Conservation (phyloP, 2,797 vertebrate genomes). For the Sebastes itinus region DNA sequence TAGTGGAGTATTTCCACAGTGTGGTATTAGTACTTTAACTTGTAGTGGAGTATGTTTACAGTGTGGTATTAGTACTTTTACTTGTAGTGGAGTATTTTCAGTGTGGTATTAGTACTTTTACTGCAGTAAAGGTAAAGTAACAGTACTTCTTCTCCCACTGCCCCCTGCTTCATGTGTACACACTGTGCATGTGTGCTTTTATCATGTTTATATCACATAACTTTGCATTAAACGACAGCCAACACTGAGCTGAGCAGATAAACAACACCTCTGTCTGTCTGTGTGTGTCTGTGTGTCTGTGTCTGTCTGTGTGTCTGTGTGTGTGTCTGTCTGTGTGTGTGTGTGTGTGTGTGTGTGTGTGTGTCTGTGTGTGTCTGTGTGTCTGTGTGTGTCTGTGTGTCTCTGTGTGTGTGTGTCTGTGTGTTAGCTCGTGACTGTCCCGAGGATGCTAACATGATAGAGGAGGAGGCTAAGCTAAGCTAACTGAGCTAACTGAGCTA, state of each 20-base stretch:
- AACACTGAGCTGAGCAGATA: background rate
- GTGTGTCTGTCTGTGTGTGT: no score
- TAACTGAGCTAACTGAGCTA: background rate
- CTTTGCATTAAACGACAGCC: background rate
- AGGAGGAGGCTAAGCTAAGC: background rate
- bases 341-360: no score
- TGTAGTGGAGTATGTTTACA: rapidly evolving
- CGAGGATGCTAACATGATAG: conserved; percentile 27
- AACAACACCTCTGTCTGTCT: no score
- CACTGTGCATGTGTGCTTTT: background rate
- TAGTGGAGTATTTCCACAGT: no score
- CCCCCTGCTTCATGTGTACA: no score
- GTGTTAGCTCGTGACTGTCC: conserved; percentile 52
- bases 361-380: rapidly evolving
- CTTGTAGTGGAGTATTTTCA: no score
- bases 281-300: no score
- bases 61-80: no score
- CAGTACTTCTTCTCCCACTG: background rate
- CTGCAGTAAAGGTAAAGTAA: background rate
- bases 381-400: rapidly evolving
- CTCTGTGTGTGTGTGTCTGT: background rate
- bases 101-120: no score
- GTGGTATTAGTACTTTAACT: no score
- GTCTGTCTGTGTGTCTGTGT: no score
- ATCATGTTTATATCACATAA: no score